Base-by-base conservation (phyloP, 2,888 invertebrate species). In the Taenaris catops region DNA sequence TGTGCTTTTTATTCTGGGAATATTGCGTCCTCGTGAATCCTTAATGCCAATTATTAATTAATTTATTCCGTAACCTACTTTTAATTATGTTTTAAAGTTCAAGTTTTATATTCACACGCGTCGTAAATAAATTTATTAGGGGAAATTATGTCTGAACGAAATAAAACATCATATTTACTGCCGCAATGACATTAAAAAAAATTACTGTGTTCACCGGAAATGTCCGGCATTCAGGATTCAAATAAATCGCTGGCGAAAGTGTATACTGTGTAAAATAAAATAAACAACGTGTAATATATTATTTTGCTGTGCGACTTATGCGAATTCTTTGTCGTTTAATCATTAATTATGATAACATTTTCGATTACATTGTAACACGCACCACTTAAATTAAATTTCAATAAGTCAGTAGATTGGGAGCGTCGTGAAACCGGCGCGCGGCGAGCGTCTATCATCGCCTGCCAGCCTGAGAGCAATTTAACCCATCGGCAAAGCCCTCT, bases 11-110 rank as follows among this genome's bases (percentile, higher is more conserved):
- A 25, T 6, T 41, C 49, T 53, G 48, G 43, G 43, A n/a, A 44
- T 66, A 76, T 81, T 81, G 80, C 81, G 80, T 73, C 79, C 58
- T 75, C 78, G 79, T 81, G 81, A 81, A 81, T 81, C 80, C 80
- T 83, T 63, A 81, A 81, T 81, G 80, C 73, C 73, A 41, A 42
- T 40, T 26, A 16, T 19, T 16, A 16, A 17, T 35, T 38, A 12
- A 8, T 11, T 17, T 18, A 5, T 12, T 16, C 12, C 11, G n/a
- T 24, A 11, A 24, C 8, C 18, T 35, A n/a, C 21, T 20, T 23
- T 20, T 32, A 8, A 5, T 9, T 11, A 20, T 12, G 26, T 24
- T 17, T 8, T 12, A 8, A 17, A 1, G 8, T 17, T 26, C 20
- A 25, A 24, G 18, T 21, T 33, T 32, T 16, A 29, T 25, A 28